Base-by-base conservation (phyloP, 30 jellyfish, hydroid and myxozoan species). In the Chironex yamaguchii region DNA sequence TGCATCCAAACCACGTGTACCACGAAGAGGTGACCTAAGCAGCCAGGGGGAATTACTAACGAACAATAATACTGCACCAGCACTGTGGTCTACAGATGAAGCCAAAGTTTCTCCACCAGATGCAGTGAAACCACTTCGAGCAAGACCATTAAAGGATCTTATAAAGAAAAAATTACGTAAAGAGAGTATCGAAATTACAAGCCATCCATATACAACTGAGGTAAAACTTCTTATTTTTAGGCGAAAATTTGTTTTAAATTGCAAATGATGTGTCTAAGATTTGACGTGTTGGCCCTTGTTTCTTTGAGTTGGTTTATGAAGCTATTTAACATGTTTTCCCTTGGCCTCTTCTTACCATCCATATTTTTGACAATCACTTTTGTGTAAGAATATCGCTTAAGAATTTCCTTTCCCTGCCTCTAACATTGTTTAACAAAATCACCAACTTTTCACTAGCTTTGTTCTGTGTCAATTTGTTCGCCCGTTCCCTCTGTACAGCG, bases 171-270 rank as follows among this genome's bases (percentile, higher is more conserved):
- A 91, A 66, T 79, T 88, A 3, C 67, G 75, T 1, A 67, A 29
- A 25, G 98, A 91, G 79, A 81, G 69, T 23, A 64, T 91, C 13
- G 82, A 79, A 21, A 26, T 91, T 2, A 25, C 90, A 17, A 89
- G 85, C 20, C 34, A 4, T 1, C 98, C 98, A 11, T 91, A 91
- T 85, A 84, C 97, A 1, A 23, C 20, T 3, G 72, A 78, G 88
- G 98, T 91, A 51, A 75, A 73, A 33, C 24, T 67, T 0, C 13
- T 32, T 20, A 6, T 54, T n/a, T 28, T 36, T n/a, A n/a, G n/a
- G n/a, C n/a, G 29, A 22, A 2, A 1, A 24, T 1, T 65, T 2
- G 66, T 65, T 28, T 20, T 4, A 24, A 24, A 20, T n/a, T n/a
- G n/a, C n/a, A n/a, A n/a, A n/a, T n/a, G n/a, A n/a, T n/a, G n/a